phyloP scores from a whole-genome alignment of 2,888 invertebrate genomes.

The Macaria liturata region DNA sequence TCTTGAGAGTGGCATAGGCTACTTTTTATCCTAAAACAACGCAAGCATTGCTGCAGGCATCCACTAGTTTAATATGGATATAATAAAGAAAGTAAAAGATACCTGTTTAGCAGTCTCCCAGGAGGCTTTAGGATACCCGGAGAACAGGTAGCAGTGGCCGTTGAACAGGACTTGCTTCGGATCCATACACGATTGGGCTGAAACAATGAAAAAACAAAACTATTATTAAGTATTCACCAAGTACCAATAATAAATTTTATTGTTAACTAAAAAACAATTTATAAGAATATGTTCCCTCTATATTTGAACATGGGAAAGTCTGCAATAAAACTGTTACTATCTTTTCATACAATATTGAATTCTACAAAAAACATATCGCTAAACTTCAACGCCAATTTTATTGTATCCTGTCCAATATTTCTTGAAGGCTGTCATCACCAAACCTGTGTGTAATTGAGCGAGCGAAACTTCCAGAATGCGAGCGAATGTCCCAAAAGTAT shows the following conservation, averaged over 20 bases:
- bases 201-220: conserved; percentile 40
- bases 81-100: not conserved
- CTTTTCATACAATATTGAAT: too few species aligned
- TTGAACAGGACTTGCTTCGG: conserved; percentile 87
- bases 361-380: not conserved
- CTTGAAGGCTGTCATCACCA: not conserved
- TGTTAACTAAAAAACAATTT: too few species aligned
- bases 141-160: conserved; percentile 89
- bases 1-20: too few species aligned
- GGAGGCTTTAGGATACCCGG: conserved; percentile 89
- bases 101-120: conserved; percentile 84
- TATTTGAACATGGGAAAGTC: too few species aligned
- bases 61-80: too few species aligned
- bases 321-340: too few species aligned
- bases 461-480: not conserved
- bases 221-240: too few species aligned
- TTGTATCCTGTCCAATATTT: too few species aligned
- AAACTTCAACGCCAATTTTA: not conserved
- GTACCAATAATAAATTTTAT: too few species aligned
- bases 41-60: too few species aligned
- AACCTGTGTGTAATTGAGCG: conserved; percentile 19
- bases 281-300: too few species aligned
- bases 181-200: conserved; percentile 88
- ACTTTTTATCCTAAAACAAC: too few species aligned
- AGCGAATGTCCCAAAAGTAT: conserved; percentile 22